These are phyloP conservation scores for Macrobrachium rosenbergii DNA, from an alignment of 1,140 invertebrate species.

Conservation along the genomic window DNA sequence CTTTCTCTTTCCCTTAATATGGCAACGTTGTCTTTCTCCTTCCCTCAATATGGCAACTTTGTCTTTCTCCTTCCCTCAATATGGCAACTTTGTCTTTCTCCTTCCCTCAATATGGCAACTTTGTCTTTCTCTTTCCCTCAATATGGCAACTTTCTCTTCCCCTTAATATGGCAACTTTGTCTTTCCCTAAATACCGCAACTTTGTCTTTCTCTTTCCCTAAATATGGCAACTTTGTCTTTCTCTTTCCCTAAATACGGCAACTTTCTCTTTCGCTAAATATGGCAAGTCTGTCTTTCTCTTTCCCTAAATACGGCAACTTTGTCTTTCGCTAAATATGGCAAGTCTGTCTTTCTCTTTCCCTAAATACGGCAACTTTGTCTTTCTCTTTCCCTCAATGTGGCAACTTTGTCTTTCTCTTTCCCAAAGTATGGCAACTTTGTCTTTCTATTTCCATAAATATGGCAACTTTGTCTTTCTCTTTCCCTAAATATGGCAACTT, in stretches of 20 bases:
- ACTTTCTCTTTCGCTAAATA: neutral
- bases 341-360: neutral
- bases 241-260: neutral
- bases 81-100: neutral
- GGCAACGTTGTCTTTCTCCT: neutral
- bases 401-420: neutral
- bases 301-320: neutral
- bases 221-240: too few species aligned
- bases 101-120: neutral
- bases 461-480: neutral
- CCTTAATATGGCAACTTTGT: too few species aligned
- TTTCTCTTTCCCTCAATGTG: neutral
- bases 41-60: neutral
- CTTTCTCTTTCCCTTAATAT: too few species aligned
- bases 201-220: too few species aligned
- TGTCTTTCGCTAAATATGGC: neutral
- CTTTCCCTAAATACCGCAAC: too few species aligned
- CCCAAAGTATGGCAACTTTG: neutral
- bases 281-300: neutral
- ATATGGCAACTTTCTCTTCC: too few species aligned
- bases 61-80: neutral
- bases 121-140: slow-evolving; percentile 2
- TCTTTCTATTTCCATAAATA: too few species aligned
- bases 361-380: neutral
- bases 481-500: too few species aligned